Evolutionary conservation across 2,888 invertebrate genomes (phyloP), one percentile per base, ranked within the genome.

Genomic region (Leptopilina myrica): DNA sequence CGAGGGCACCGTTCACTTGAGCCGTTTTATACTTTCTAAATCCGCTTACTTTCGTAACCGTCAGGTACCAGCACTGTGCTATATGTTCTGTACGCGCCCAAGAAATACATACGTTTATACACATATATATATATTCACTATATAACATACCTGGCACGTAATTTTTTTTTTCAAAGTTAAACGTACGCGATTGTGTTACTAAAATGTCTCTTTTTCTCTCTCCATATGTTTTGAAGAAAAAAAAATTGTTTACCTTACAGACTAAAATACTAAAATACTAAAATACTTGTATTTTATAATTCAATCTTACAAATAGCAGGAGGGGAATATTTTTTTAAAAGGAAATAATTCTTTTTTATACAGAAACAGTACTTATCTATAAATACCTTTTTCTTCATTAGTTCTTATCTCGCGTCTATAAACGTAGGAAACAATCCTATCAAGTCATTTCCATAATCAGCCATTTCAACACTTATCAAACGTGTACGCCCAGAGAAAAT

Each of bases 21-120:
- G 85, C 85, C 87, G 86, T 86, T 89, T 73, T 89, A 87, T 89
- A 91, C 91, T 91, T 91, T 91, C 91, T 91, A 91, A 91, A 91
- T 89, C 90, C 90, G 89, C 90, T 90, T 91, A 90, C 90, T 91
- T 91, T 91, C 91, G 90, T 90, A 91, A 91, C 84, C 84, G 83
- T 75, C 81, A 83, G 82, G 82, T 84, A 83, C 80, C 73, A 80
- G 83, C 79, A 82, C 82, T 79, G 80, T 82, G 80, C 78, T 78
- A 80, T 78, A 67, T 53, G 69, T 14, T 56, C 14, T 73, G 33
- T 73, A 56, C 33, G 73, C 73, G 33, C 56, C 53, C 73, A 56
- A 73, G 53, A 67, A 26, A 49, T 59, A 43, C 15, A 59, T 69
- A 69, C 69, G 15, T 26, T 20, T 20, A 20, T 20, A 20, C 1